A percentile compares a stretch with the other conserved stretches of the same genome.
Evolutionary conservation across 2,113 vertebrate species (phyloP).

Genomic region (Hypocryptadius cinnamomeus): DNA sequence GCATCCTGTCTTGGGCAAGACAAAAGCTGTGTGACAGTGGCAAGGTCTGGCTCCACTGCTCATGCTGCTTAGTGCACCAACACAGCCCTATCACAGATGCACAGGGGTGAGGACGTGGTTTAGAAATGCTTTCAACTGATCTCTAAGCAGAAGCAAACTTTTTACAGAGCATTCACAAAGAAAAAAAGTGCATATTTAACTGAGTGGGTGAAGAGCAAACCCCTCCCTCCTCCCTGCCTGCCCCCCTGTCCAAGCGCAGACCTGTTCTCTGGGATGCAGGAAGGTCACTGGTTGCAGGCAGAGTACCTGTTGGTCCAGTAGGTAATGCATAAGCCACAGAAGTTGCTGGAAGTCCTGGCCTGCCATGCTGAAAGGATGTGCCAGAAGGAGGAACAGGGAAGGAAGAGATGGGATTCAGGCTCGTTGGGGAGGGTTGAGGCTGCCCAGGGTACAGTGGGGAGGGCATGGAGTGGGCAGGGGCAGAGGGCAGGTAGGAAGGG

Average conservation of each 20-base stretch:
- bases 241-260: conserved; percentile 74
- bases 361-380: conserved; percentile 87
- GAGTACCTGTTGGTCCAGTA: conserved; percentile 92
- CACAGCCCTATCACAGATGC: no score
- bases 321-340: conserved; percentile 77
- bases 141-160: not conserved
- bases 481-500: conserved; percentile 65
- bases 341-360: conserved; percentile 85
- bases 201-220: not conserved
- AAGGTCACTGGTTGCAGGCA: conserved; percentile 75
- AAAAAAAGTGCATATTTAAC: not conserved
- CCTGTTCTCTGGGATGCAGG: conserved; percentile 87
- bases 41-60: not conserved
- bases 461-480: conserved; percentile 63
- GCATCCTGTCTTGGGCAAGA: not conserved
- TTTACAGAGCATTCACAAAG: not conserved
- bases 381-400: conserved; percentile 71
- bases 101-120: not conserved
- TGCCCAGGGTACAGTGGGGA: conserved; percentile 57
- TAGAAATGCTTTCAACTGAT: conserved; percentile 18
- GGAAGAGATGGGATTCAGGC: conserved; percentile 61
- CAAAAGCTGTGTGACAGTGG: not conserved
- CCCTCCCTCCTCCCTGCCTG: not conserved
- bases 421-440: conserved; percentile 54
- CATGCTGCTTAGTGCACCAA: not conserved